Conservation (phyloP, 2,113 vertebrate genomes). For the Theropithecus gelada region DNA sequence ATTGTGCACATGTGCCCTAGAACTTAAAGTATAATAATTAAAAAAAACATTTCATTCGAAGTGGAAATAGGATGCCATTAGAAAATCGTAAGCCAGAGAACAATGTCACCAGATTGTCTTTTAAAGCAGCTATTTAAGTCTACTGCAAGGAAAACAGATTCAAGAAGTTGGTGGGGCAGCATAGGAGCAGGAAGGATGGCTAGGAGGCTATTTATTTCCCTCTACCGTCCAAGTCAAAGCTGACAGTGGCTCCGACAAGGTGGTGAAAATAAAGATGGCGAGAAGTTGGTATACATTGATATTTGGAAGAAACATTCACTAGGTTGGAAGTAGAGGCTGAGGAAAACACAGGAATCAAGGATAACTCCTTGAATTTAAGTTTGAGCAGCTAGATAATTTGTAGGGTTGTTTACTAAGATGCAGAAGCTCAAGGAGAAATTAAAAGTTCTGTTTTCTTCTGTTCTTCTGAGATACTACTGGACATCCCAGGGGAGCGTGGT, state of each 20-base stretch:
- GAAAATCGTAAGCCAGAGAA: background rate
- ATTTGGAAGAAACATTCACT: background rate
- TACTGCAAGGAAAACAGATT: too few species aligned
- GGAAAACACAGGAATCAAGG: background rate
- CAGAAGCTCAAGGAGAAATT: background rate
- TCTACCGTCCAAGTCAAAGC: background rate
- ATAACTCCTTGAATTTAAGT: background rate
- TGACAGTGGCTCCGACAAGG: accelerated
- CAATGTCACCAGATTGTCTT: background rate
- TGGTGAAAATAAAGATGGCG: background rate
- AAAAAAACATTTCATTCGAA: background rate
- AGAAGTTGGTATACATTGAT: background rate
- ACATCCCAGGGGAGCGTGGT: background rate
- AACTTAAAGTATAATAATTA: too few species aligned
- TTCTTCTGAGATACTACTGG: background rate
- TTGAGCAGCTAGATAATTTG: background rate
- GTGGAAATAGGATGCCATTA: background rate
- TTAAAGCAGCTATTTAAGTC: background rate
- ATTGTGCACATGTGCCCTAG: too few species aligned
- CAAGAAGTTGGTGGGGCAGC: background rate
- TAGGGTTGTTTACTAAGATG: background rate
- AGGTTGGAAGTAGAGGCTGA: background rate
- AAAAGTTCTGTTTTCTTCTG: background rate
- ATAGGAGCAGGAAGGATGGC: background rate
- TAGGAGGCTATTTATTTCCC: background rate